Evolutionary conservation across 1,140 invertebrate genomes (phyloP).

Genomic region (Cherax destructor): DNA sequence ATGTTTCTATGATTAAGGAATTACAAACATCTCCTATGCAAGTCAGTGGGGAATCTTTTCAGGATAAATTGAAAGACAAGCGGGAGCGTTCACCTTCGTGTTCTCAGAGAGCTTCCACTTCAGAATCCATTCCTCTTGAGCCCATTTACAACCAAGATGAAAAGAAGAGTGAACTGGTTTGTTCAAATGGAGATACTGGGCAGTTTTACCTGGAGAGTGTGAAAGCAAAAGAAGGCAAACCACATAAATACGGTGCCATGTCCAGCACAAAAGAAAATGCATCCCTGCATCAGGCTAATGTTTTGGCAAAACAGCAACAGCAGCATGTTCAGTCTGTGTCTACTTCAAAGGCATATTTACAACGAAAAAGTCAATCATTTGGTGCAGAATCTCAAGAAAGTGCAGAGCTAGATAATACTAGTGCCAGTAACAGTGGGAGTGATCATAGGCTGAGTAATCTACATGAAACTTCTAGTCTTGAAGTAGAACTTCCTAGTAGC

Average conservation of each 20-base stretch:
- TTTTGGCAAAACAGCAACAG: constrained; percentile 8
- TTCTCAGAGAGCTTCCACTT: constrained; percentile 37
- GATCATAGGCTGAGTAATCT: constrained; percentile 56
- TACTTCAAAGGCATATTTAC: constrained; percentile 30
- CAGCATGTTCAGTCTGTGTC: constrained; percentile 27
- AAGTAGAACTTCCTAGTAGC: constrained; percentile 67
- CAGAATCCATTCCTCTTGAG: constrained; percentile 36
- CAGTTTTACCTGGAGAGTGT: constrained; percentile 3
- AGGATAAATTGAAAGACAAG: constrained; percentile 43
- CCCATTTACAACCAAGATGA: not conserved
- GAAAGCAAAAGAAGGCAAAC: constrained; percentile 19
- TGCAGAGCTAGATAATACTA: constrained; percentile 42
- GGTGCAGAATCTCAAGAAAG: constrained; percentile 55
- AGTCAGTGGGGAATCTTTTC: constrained; percentile 58
- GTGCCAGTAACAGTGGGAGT: constrained; percentile 53
- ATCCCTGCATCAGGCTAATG: constrained; percentile 46
- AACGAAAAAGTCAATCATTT: constrained; percentile 56
- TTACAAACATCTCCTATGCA: constrained; percentile 66
- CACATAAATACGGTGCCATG: constrained; percentile 50
- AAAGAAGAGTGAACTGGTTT: not conserved
- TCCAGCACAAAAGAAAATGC: constrained; percentile 61
- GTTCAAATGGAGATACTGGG: constrained; percentile 41
- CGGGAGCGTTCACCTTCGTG: constrained; percentile 31
- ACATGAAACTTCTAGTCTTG: constrained; percentile 68
- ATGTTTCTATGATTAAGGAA: constrained; percentile 67